Evolutionary conservation across 2,888 invertebrate genomes (phyloP), one percentile per base, ranked within the genome.

Genomic region (Thera britannica): DNA sequence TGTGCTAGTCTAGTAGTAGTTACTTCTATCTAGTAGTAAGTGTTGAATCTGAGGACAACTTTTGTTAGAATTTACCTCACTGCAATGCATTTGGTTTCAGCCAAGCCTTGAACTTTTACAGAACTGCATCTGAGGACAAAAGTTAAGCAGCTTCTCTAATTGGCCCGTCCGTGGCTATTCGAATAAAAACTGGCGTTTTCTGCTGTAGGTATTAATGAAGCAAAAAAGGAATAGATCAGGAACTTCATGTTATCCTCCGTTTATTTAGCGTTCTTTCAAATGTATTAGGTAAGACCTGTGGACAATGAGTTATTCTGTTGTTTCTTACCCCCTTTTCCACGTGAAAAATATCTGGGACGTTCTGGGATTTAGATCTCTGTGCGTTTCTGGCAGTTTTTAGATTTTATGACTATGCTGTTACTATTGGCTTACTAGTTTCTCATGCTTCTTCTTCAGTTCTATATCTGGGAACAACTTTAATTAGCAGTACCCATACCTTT

Each of bases 381-480:
- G 5, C 5, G 38, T 41, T 41, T 41, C 41, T 6, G 7, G 7
- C 0, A 7, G 41, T 41, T 7, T 6, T 7, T 41, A 46, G 9
- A 46, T 9, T 46, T 9, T 1, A 9, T 46, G 44, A 9, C 44
- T 34, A 52, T 8, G 7, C 11, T 52, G 34, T 9, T 46, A 9
- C 23, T 9, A 34, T 51, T 51, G 51, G 52, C 34, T 52, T 52
- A 52, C 52, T 52, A 8, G 52, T 9, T 52, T 52, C 8, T 52
- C 7, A 34, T 6, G 4, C 12, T 12, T 7, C 12, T 7, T 34
- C 9, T 52, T 34, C 34, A 9, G 23, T 52, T 8, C 6, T 8
- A 2, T 52, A 52, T 52, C 52, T 52, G 52, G 34, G 52, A 52
- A 52, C 52, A 52, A 52, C 9, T 9, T 52, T 34, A 9, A 52